Evolutionary conservation across 2,888 invertebrate genomes (phyloP), one percentile per base, ranked within the genome.

Genomic region (Drosophila nr. perissopoda): DNA sequence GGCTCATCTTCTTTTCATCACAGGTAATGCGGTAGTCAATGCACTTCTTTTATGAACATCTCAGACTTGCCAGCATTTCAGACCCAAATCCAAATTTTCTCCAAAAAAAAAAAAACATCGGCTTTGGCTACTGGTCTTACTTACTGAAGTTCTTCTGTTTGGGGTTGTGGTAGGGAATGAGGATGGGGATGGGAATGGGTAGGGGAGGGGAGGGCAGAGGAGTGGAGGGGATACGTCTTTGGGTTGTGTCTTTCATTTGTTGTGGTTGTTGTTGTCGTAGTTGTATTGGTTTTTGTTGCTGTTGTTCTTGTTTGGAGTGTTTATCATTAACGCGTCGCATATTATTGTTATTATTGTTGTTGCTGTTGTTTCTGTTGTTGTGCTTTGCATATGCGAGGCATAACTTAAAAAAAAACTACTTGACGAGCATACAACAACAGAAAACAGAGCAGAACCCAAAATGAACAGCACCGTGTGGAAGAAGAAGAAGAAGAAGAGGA

Each of bases 51-150:
- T 31, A 29, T 11, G 25, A 29, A 61, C 53, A 29, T 60, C 70
- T 46, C 57, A 16, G n/a, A 53, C 36, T 58, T 52, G 56, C 63
- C 76, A 61, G 67, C 67, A 34, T 56, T 76, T 65, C 61, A 71
- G 67, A 54, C 42, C 49, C 54, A 75, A 79, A 79, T 74, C 71
- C 72, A 57, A 68, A 66, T 61, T 75, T 76, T 48, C 62, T 56
- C 63, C 46, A 74, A 74, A 76, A 46, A 38, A 36, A 36, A 21
- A 46, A 46, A 46, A 46, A 62, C 77, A 71, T 63, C 79, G 76
- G 69, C 88, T 86, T 88, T 88, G 89, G 89, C 88, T 88, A 90
- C 88, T 88, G 88, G 89, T 84, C 84, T 84, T 84, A 88, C 88
- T 76, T 79, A 75, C 70, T 67, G 66, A 54, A 52, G 70, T 36